A percentile compares a stretch with the other conserved stretches of the same genome.
Conservation (phyloP, 2,888 invertebrate species). For the Tetragonula carbonaria region DNA sequence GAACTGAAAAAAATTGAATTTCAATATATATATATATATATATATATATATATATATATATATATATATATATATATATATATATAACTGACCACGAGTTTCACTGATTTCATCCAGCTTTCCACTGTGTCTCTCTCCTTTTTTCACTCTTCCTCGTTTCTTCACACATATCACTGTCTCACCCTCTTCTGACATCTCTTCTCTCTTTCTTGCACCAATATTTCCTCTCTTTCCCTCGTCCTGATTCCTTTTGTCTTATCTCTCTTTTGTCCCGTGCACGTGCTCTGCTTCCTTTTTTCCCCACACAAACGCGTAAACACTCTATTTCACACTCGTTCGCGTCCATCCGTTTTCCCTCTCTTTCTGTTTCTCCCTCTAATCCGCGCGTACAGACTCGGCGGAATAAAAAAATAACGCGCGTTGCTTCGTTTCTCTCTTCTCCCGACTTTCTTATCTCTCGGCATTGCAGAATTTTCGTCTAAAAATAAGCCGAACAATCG, state of each 20-base stretch:
- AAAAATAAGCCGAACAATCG: constrained; percentile 1
- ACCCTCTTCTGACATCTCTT: neutral
- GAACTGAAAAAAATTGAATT: too few species aligned
- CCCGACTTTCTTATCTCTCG: constrained; percentile 3
- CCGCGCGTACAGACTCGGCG: neutral
- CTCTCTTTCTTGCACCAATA: too few species aligned
- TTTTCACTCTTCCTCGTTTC: neutral
- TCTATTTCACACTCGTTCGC: neutral
- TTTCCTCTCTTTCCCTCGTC: neutral
- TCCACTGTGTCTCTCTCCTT: neutral
- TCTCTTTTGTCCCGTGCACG: neutral
- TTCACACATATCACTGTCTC: constrained; percentile 2
- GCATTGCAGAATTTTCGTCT: constrained; percentile 1
- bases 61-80: too few species aligned
- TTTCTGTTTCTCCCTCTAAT: constrained; percentile 1
- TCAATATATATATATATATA: too few species aligned
- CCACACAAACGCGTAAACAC: neutral
- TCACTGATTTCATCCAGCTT: neutral
- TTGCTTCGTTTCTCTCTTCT: neutral
- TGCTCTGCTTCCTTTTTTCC: neutral
- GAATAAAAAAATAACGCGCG: constrained; percentile 12
- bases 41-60: too few species aligned
- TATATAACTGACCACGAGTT: too few species aligned
- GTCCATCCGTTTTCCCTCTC: neutral
- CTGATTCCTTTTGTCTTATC: neutral